Evolutionary conservation across 2,113 vertebrate species (phyloP), one percentile per base, ranked within the genome.

Genomic region (Aix galericulata): DNA sequence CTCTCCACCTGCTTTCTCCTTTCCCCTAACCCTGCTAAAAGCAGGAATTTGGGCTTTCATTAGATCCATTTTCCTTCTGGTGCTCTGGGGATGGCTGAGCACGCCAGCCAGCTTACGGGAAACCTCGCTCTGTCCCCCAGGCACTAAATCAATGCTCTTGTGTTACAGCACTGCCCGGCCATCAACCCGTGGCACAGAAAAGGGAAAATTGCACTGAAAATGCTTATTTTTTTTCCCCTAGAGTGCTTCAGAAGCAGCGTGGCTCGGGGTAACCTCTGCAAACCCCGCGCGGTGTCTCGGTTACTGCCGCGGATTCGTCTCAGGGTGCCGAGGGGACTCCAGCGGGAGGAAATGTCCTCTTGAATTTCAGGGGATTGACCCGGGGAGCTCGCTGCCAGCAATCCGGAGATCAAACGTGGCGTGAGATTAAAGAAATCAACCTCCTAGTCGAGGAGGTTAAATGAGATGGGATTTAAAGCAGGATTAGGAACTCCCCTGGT

Each of bases 401-500:
- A n/a, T 46, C 40, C 0, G 2, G 62, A 92, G 88, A 88, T 95
- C 88, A 96, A 95, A 94, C 62, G 32, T 91, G 82, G 91, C 0
- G 0, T 89, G 88, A 93, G 86, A 93, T 96, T 88, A 94, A 94
- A 93, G 74, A 88, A 95, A 93, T 95, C 93, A 90, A 95, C 80
- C 83, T 91, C 59, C 59, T 86, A 64, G 77, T 18, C 80, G 83
- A 95, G 94, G 95, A 92, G 92, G 93, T 95, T 96, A 92, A 93
- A 91, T 95, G 82, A 95, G 89, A 90, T 93, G 86, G 91, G 91
- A 94, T 95, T 95, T 93, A 2, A 77, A 78, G 81, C 76, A 40
- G 83, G 83, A 95, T 96, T 96, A 92, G 58, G 71, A 85, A 63
- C 50, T 92, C 67, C 36, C 27, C 42, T 82, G 53, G 48, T 92